These are phyloP conservation scores for Montipora efflorescens DNA, from an alignment of 64 coral and sea anemone species.

Conservation along the genomic window DNA sequence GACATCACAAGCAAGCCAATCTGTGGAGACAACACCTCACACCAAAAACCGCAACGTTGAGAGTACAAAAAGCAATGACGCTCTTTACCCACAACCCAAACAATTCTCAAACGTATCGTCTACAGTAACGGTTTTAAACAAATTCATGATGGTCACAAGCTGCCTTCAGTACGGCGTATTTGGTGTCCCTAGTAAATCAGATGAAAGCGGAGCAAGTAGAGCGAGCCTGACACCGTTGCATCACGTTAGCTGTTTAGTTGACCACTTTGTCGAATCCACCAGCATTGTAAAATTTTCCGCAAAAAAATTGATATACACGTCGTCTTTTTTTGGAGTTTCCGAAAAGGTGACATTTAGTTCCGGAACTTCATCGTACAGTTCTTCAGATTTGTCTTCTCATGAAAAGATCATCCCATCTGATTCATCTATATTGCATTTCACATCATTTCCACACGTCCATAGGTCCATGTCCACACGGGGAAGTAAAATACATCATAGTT, in stretches of 20 bases:
- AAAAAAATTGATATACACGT: background rate
- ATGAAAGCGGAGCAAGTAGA: background rate
- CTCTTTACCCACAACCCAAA: background rate
- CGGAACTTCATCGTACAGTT: background rate
- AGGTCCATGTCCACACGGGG: too few relatives aligned
- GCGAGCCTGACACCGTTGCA: background rate
- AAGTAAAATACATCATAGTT: background rate
- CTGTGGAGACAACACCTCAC: conserved; percentile 9
- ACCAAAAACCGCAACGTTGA: conserved; percentile 30
- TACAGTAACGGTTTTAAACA: background rate
- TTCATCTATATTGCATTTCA: background rate
- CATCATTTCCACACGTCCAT: background rate
- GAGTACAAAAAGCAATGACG: background rate
- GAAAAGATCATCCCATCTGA: conserved; percentile 1
- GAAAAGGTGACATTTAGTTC: background rate
- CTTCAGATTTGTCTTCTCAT: conserved; percentile 3
- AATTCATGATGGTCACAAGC: background rate
- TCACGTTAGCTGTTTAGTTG: background rate
- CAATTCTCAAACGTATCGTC: background rate
- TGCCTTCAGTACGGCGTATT: background rate
- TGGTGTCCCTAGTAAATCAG: background rate
- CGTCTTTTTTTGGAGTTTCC: background rate
- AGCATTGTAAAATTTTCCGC: background rate
- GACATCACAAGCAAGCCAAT: background rate
- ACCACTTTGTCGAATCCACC: background rate